Evolutionary conservation across 2,888 invertebrate species (phyloP), one percentile per base, ranked within the genome.

Genomic region (Yponomeuta evonymella): DNA sequence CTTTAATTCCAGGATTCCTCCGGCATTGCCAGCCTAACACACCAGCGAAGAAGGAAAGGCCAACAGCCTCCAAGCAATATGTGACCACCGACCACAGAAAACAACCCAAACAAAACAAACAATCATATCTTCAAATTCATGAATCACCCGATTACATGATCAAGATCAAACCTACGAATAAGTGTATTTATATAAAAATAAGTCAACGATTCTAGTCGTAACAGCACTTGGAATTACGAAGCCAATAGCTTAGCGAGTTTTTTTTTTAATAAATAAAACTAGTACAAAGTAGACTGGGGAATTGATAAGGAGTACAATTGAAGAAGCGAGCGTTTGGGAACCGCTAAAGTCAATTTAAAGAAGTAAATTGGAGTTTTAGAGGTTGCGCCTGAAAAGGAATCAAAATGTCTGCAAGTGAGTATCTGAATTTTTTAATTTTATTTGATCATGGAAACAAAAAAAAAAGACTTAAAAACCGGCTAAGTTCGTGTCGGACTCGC

Each of bases 131-230:
- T 82, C 83, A 88, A 82, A 90, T 85, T 88, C 88, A 90, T 88
- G 89, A 86, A 77, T 88, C 89, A 70, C 78, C 83, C 84, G 89
- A 87, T 87, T 82, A 89, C 90, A 89, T 91, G 90, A 91, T 88
- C 82, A 83, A 81, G 81, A 82, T 6, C 23, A 70, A n/a, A 12
- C 48, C 11, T 36, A 70, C 11, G 75, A 74, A 74, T 71, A 77
- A 15, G 51, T 76, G 75, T 87, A 89, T 89, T 90, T 89, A 90
- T 87, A 15, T 87, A 79, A 85, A 88, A 81, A 85, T 85, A 87
- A 83, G 79, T 83, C 80, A 84, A 91, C 91, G 86, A 92, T 87
- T 92, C 91, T 92, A 92, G 91, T 92, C 91, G 86, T 86, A 81
- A 85, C 87, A 90, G 90, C 90, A 90, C 89, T 89, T 85, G 87